phyloP scores from a whole-genome alignment of 2,113 vertebrate species.

The Cottus gobio region DNA sequence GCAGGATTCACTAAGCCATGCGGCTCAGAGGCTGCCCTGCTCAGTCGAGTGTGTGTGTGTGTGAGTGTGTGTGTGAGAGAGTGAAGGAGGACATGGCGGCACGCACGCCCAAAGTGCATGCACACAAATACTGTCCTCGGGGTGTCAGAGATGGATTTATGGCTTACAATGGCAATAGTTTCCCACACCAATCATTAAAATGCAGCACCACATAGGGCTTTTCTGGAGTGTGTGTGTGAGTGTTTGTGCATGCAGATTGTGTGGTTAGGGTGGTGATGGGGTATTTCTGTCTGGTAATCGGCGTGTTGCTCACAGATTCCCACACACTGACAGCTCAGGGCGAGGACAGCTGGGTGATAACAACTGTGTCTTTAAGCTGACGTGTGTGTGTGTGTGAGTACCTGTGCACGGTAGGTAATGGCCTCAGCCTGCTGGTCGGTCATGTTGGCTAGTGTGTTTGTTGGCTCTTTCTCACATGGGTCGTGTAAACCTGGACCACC shows the following conservation, averaged over 20 bases:
- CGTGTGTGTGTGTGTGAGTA: constrained; percentile 69
- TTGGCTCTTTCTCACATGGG: constrained; percentile 96
- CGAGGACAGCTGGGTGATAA: constrained; percentile 57
- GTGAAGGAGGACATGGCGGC: constrained; percentile 37
- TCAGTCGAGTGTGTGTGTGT: constrained; percentile 42
- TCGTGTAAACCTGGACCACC: constrained; percentile 97
- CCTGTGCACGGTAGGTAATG: constrained; percentile 96
- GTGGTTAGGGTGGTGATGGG: constrained; percentile 16
- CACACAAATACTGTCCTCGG: constrained; percentile 44
- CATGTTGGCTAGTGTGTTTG: constrained; percentile 91
- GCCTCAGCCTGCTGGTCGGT: constrained; percentile 93
- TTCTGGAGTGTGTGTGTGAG: constrained; percentile 21
- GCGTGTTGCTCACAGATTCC: constrained; percentile 47
- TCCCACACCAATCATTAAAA: constrained; percentile 75
- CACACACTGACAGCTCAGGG: constrained; percentile 51
- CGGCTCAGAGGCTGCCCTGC: constrained; percentile 62
- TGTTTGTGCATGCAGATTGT: constrained; percentile 8
- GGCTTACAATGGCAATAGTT: constrained; percentile 63
- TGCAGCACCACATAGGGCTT: constrained; percentile 40
- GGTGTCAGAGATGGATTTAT: constrained; percentile 70
- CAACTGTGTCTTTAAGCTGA: constrained; percentile 41
- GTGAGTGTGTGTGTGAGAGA: constrained; percentile 28
- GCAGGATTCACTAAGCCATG: constrained; percentile 73
- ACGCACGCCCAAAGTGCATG: constrained; percentile 6
- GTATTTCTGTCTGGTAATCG: constrained; percentile 56